A percentile compares a stretch with the other conserved stretches of the same genome.
These are phyloP conservation scores for Oegoconia quadripuncta DNA, from an alignment of 2,888 invertebrate genomes.

Conservation along the genomic window DNA sequence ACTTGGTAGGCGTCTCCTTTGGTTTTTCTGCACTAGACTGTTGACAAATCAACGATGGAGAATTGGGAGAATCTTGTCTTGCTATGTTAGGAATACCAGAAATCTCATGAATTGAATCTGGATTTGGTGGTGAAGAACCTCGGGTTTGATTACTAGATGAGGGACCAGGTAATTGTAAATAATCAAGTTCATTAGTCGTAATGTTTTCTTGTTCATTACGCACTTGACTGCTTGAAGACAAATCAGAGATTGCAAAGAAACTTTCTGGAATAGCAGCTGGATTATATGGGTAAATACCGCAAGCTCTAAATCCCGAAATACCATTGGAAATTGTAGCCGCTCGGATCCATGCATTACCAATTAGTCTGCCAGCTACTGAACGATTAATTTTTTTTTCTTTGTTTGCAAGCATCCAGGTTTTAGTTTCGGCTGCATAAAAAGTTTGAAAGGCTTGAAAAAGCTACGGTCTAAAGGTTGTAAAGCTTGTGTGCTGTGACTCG, in stretches of 20 bases:
- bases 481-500: conserved; percentile 10
- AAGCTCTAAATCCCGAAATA: conserved; percentile 23
- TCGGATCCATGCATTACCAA: conserved; percentile 21
- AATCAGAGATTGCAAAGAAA: conserved; percentile 9
- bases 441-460: conserved; percentile 5
- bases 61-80: no score
- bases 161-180: no score
- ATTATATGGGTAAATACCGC: conserved; percentile 30
- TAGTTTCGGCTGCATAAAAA: conserved; percentile 21
- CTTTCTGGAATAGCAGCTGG: conserved; percentile 22
- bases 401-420: conserved; percentile 20
- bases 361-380: conserved; percentile 17
- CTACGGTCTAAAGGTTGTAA: conserved; percentile 14
- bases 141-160: no score
- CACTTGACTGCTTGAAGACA: no score
- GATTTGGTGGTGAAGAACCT: no score
- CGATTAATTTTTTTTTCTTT: conserved; percentile 13
- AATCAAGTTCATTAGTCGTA: no score
- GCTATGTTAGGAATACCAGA: no score
- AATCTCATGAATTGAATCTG: no score
- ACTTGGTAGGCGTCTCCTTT: no score
- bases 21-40: no score
- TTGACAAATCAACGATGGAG: no score
- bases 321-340: conserved; percentile 24
- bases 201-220: no score